These are phyloP conservation scores for Phainopepla nitens DNA, from an alignment of 2,113 vertebrate genomes.

Conservation along the genomic window DNA sequence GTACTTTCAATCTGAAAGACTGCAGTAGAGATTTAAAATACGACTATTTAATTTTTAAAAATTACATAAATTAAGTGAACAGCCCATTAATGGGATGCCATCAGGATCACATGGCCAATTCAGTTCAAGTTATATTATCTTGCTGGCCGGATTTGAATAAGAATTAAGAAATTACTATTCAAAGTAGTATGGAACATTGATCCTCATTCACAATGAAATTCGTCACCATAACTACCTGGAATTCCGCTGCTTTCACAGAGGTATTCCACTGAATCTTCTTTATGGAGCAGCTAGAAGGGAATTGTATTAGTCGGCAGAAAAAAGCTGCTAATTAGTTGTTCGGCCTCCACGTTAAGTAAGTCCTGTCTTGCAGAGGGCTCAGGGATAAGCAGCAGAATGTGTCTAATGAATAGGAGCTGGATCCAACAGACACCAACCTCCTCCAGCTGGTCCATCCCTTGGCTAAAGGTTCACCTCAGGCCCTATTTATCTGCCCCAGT, in stretches of 20 bases:
- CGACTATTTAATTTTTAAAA: slow-evolving; percentile 80
- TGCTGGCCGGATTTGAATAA: slow-evolving; percentile 75
- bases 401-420: neutral
- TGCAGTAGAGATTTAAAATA: slow-evolving; percentile 75
- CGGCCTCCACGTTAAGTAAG: slow-evolving; percentile 36
- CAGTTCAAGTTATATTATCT: slow-evolving; percentile 80
- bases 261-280: slow-evolving; percentile 66
- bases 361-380: neutral
- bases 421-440: neutral
- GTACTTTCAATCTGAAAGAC: slow-evolving; percentile 72
- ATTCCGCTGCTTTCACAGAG: slow-evolving; percentile 46
- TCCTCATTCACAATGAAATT: slow-evolving; percentile 75
- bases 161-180: slow-evolving; percentile 84
- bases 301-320: neutral
- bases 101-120: slow-evolving; percentile 78
- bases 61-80: slow-evolving; percentile 83
- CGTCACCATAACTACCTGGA: slow-evolving; percentile 72
- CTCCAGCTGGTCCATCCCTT: neutral
- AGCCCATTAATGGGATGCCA: slow-evolving; percentile 76
- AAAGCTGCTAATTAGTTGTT: slow-evolving; percentile 46
- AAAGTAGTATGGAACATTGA: slow-evolving; percentile 69
- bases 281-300: slow-evolving; percentile 38
- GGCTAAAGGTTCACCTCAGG: neutral
- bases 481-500: neutral
- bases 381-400: neutral